Percentiles rank a stretch among this genome's conserved stretches.
Conservation (phyloP, 2,888 invertebrate species). For the Chrysolina americana region DNA sequence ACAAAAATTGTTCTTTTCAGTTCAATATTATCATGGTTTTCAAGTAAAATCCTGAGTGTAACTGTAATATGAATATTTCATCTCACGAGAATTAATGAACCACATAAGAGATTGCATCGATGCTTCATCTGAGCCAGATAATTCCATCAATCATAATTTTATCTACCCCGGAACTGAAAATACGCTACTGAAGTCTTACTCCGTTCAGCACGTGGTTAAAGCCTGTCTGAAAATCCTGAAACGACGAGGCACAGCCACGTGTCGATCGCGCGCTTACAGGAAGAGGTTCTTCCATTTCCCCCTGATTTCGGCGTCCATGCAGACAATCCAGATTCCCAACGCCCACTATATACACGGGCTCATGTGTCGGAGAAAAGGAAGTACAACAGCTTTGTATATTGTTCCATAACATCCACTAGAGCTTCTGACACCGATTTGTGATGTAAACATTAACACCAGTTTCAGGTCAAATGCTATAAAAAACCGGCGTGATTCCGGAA, state of each 20-base stretch:
- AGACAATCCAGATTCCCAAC: constrained; percentile 31
- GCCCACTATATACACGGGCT: constrained; percentile 14
- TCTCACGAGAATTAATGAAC: no score
- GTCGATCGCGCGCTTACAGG: constrained; percentile 51
- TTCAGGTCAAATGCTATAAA: constrained; percentile 50
- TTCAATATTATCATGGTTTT: no score
- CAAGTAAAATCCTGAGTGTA: no score
- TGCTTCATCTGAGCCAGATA: neutral
- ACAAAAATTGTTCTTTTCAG: no score
- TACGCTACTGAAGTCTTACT: neutral
- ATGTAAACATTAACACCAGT: constrained; percentile 51
- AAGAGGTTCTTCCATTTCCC: constrained; percentile 55
- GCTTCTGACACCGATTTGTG: constrained; percentile 52
- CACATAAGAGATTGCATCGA: no score
- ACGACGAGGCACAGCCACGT: constrained; percentile 40
- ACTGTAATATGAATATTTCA: no score
- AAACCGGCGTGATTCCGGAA: constrained; percentile 36
- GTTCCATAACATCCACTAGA: constrained; percentile 41
- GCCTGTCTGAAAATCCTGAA: constrained; percentile 30
- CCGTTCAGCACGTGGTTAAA: constrained; percentile 12
- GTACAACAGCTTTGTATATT: constrained; percentile 60
- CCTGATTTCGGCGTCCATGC: constrained; percentile 45
- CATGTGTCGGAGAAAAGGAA: constrained; percentile 50
- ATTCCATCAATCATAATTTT: neutral
- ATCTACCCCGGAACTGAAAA: neutral